Conservation (phyloP, 2,888 invertebrate species). For the Coenonympha glycerion region DNA sequence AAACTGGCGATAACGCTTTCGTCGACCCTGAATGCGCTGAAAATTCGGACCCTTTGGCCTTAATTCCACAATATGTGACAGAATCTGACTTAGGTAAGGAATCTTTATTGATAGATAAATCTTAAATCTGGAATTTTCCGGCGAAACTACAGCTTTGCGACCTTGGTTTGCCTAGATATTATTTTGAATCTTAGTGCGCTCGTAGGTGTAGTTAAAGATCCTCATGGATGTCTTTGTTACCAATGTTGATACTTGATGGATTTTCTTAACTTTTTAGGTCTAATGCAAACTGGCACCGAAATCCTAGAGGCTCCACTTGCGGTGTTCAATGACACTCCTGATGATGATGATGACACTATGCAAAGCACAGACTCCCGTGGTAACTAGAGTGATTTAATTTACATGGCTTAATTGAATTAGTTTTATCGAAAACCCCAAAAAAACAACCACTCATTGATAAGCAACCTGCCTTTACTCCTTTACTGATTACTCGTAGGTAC, state of each 20-base stretch:
- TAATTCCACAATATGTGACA: slow-evolving; percentile 67
- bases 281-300: slow-evolving; percentile 55
- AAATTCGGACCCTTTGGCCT: slow-evolving; percentile 49
- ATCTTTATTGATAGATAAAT: neutral
- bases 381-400: slow-evolving; percentile 30
- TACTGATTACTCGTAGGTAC: no score
- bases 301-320: slow-evolving; percentile 56
- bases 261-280: slow-evolving; percentile 38
- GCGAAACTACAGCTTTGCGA: neutral
- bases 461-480: no score
- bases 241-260: neutral
- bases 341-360: slow-evolving; percentile 67
- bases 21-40: slow-evolving; percentile 44
- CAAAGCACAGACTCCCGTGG: slow-evolving; percentile 62
- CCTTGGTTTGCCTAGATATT: neutral
- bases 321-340: slow-evolving; percentile 53
- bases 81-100: slow-evolving; percentile 67
- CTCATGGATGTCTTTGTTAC: no score
- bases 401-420: no score
- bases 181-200: no score
- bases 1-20: slow-evolving; percentile 50
- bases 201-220: no score
- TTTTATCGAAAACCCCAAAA: no score
- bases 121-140: neutral
- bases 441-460: no score